phyloP scores from a whole-genome alignment of 1,140 invertebrate genomes.

The Drosophila sproati region DNA sequence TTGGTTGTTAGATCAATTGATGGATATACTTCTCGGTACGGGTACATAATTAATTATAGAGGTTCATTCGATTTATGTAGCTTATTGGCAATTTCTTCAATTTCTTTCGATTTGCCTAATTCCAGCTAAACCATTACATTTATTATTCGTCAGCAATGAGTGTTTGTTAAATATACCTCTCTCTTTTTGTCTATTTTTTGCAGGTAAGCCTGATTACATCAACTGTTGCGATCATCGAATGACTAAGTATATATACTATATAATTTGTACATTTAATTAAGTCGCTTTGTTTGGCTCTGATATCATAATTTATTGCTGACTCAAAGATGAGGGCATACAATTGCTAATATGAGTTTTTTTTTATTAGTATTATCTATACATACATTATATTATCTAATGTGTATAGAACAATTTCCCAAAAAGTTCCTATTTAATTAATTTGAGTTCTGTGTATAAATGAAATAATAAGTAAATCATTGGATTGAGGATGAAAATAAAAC shows the following conservation, averaged over 20 bases:
- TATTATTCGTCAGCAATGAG: slow-evolving; percentile 9
- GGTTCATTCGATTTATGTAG: slow-evolving; percentile 1
- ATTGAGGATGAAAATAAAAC: too few relatives aligned
- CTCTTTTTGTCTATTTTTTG: slow-evolving; percentile 37
- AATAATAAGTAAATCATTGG: too few relatives aligned
- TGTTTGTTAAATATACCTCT: slow-evolving; percentile 25
- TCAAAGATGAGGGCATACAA: slow-evolving; percentile 36
- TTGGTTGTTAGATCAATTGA: slow-evolving; percentile 14
- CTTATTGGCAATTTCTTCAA: background rate
- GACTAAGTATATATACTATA: slow-evolving; percentile 52
- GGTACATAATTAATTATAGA: slow-evolving; percentile 19
- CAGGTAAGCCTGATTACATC: slow-evolving; percentile 68
- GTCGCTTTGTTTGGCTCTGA: slow-evolving; percentile 28
- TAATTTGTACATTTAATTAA: slow-evolving; percentile 23
- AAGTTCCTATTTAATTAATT: too few relatives aligned
- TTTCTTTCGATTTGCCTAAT: background rate
- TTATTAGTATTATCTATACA: background rate
- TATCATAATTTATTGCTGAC: slow-evolving; percentile 59
- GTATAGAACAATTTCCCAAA: too few relatives aligned
- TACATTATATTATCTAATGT: background rate
- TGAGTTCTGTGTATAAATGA: too few relatives aligned
- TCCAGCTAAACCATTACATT: background rate
- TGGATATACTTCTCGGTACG: slow-evolving; percentile 19
- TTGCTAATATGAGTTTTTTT: background rate
- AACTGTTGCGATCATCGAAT: slow-evolving; percentile 51